Evolutionary conservation across 2,113 vertebrate species (phyloP).

Genomic region (Canis aureus): DNA sequence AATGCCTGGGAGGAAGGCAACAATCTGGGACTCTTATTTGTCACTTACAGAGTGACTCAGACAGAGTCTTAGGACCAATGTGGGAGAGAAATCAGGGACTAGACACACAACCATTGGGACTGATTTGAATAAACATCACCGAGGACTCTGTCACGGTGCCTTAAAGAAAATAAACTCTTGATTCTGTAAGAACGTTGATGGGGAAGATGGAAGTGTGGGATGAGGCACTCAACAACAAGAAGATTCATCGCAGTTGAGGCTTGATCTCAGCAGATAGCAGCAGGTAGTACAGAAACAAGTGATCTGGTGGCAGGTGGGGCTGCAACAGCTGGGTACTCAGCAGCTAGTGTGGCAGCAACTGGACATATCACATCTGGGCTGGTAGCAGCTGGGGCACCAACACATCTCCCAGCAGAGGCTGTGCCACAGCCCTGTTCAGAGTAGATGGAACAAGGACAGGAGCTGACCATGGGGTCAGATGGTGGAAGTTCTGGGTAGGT

Average conservation of each 20-base stretch:
- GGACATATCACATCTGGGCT: not conserved
- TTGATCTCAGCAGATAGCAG: too few species aligned
- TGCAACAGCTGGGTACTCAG: not conserved
- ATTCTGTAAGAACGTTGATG: not conserved
- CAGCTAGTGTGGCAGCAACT: not conserved
- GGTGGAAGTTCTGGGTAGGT: not conserved
- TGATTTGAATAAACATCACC: not conserved
- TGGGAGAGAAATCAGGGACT: not conserved
- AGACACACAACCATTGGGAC: not conserved
- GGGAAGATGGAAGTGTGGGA: not conserved
- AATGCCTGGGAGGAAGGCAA: not conserved
- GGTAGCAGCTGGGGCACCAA: too few species aligned
- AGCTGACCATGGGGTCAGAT: constrained; percentile 58
- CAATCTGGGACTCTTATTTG: not conserved
- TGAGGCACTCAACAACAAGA: not conserved
- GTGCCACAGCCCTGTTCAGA: not conserved
- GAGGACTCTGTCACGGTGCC: not conserved
- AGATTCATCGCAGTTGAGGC: not conserved
- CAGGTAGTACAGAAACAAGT: not conserved
- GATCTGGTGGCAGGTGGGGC: not conserved
- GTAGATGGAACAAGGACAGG: constrained; percentile 51
- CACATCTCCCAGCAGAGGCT: not conserved
- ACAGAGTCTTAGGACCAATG: not conserved
- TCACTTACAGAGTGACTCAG: not conserved
- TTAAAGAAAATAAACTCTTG: not conserved